Evolutionary conservation across 2,888 invertebrate species (phyloP).

Genomic region (Idaea biselata): DNA sequence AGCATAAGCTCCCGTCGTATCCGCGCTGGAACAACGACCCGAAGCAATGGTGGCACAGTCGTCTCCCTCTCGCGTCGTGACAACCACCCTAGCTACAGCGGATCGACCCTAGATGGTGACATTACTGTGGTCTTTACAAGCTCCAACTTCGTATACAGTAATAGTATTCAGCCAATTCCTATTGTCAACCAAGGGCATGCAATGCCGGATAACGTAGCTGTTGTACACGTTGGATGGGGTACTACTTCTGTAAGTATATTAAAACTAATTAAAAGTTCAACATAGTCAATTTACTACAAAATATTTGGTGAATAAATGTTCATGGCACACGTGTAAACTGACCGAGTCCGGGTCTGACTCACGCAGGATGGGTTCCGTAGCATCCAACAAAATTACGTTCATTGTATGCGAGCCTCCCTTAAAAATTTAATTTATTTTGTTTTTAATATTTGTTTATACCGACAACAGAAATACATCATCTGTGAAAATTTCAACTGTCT

Average conservation of each 20-base stretch:
- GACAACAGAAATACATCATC: no score
- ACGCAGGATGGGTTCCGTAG: no score
- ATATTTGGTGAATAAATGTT: no score
- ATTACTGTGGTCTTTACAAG: constrained; percentile 24
- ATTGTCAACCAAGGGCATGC: constrained; percentile 24
- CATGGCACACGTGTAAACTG: no score
- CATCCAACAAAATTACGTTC: no score
- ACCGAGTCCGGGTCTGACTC: no score
- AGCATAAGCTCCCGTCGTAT: constrained; percentile 39
- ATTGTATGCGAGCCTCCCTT: no score
- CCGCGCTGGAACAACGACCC: constrained; percentile 48
- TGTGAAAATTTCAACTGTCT: no score
- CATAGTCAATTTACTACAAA: no score
- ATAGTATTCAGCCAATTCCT: constrained; percentile 19
- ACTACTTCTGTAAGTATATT: constrained; percentile 30
- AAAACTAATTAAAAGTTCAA: no score
- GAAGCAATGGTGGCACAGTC: constrained; percentile 49
- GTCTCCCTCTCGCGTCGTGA: constrained; percentile 22
- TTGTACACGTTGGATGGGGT: constrained; percentile 47
- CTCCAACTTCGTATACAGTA: neutral
- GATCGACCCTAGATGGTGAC: constrained; percentile 40
- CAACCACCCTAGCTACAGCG: constrained; percentile 49
- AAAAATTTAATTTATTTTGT: no score
- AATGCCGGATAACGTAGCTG: constrained; percentile 30
- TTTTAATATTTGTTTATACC: no score